These are phyloP conservation scores for Entomyzon cyanotis DNA, from an alignment of 2,113 vertebrate genomes.

Conservation along the genomic window DNA sequence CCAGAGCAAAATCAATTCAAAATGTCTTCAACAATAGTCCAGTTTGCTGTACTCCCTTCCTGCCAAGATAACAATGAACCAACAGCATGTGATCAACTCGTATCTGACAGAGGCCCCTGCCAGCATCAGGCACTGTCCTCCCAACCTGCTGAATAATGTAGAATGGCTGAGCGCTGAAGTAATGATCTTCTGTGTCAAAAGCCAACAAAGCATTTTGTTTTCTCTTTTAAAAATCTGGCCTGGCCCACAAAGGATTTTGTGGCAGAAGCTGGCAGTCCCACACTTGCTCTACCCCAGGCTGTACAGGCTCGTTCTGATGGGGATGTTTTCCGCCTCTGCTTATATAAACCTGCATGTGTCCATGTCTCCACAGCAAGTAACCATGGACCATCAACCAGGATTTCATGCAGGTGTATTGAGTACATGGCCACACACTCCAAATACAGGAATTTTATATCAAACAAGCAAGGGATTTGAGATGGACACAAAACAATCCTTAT, in stretches of 20 bases:
- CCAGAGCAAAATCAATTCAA: conserved; percentile 18
- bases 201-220: conserved; percentile 51
- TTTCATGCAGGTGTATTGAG: background rate
- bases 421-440: background rate
- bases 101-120: conserved; percentile 35
- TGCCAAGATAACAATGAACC: conserved; percentile 46
- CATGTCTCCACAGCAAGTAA: background rate
- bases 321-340: background rate
- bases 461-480: background rate
- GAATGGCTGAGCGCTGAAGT: conserved; percentile 45
- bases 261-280: background rate
- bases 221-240: conserved; percentile 17
- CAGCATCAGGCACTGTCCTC: conserved; percentile 41
- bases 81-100: conserved; percentile 16
- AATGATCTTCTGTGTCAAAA: conserved; percentile 45
- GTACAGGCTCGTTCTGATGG: background rate
- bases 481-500: background rate
- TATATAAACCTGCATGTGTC: background rate
- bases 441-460: background rate
- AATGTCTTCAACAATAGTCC: conserved; percentile 10
- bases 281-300: background rate
- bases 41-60: conserved; percentile 23
- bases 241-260: background rate
- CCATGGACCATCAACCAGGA: background rate
- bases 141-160: conserved; percentile 65